Evolutionary conservation across 2,113 vertebrate genomes (phyloP).

Genomic region (Megaceryle maxima): DNA sequence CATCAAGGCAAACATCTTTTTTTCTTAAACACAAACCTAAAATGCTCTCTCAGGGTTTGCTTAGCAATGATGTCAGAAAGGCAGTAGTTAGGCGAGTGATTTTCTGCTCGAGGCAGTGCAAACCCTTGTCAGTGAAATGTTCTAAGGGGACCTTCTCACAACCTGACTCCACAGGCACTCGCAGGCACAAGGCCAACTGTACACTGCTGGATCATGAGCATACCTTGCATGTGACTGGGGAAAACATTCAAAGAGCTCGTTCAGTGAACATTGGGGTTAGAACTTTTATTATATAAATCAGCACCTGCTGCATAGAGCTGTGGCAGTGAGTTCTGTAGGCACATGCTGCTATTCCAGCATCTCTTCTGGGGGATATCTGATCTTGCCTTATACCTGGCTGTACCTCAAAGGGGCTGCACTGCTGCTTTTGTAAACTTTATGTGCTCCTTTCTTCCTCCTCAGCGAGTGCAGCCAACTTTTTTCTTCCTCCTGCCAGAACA

Average conservation of each 20-base stretch:
- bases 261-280: not conserved
- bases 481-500: not conserved
- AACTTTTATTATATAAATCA: not conserved
- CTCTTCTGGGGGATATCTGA: not conserved
- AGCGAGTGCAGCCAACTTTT: not conserved
- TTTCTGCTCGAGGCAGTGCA: conserved; percentile 58
- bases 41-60: not conserved
- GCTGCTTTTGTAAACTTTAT: not conserved
- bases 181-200: not conserved
- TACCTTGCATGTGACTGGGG: not conserved
- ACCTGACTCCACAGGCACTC: not conserved
- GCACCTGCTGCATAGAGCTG: not conserved
- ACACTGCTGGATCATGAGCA: not conserved
- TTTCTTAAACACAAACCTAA: conserved; percentile 43
- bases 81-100: not conserved
- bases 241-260: conserved; percentile 2
- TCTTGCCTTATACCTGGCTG: not conserved
- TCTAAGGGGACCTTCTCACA: conserved; percentile 31
- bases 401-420: not conserved
- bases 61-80: conserved; percentile 35
- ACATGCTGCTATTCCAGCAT: not conserved
- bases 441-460: not conserved
- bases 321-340: not conserved
- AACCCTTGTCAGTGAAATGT: conserved; percentile 41
- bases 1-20: conserved; percentile 15